Evolutionary conservation across 35 echinoderm and acorn worm species (phyloP).

Genomic region (Ptychodera flava): DNA sequence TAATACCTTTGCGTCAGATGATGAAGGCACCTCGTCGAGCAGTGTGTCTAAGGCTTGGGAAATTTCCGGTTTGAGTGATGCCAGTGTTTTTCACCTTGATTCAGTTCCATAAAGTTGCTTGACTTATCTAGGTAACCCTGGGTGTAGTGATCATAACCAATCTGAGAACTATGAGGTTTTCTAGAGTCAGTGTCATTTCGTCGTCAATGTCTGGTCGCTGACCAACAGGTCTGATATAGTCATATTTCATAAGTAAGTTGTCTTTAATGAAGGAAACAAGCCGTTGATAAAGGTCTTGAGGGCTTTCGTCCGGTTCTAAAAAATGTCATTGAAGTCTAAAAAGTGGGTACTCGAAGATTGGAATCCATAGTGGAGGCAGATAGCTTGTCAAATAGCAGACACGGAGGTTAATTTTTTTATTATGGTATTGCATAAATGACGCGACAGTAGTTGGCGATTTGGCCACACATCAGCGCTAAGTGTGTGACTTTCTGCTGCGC

Average conservation of each 20-base stretch:
- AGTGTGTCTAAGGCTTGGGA: too few relatives aligned
- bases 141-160: slow-evolving; percentile 9
- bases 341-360: too few relatives aligned
- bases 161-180: slow-evolving; percentile 29
- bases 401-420: slow-evolving; percentile 10
- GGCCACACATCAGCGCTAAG: slow-evolving; percentile 28
- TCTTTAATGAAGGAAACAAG: slow-evolving; percentile 29
- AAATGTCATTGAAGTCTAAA: background rate
- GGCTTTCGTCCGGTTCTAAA: slow-evolving; percentile 7
- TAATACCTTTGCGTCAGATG: background rate
- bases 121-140: slow-evolving; percentile 5
- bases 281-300: slow-evolving; percentile 29
- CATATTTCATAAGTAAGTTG: background rate
- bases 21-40: background rate
- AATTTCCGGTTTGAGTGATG: slow-evolving; percentile 36
- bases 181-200: slow-evolving; percentile 15
- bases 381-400: slow-evolving; percentile 25
- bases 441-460: slow-evolving; percentile 38
- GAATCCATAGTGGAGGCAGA: too few relatives aligned
- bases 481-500: slow-evolving; percentile 33
- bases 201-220: background rate
- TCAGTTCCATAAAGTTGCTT: slow-evolving; percentile 48
- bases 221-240: slow-evolving; percentile 7
- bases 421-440: slow-evolving; percentile 28
- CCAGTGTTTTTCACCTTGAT: slow-evolving; percentile 29